Conservation (phyloP, 2,113 vertebrate genomes). For the Callorhinus ursinus region DNA sequence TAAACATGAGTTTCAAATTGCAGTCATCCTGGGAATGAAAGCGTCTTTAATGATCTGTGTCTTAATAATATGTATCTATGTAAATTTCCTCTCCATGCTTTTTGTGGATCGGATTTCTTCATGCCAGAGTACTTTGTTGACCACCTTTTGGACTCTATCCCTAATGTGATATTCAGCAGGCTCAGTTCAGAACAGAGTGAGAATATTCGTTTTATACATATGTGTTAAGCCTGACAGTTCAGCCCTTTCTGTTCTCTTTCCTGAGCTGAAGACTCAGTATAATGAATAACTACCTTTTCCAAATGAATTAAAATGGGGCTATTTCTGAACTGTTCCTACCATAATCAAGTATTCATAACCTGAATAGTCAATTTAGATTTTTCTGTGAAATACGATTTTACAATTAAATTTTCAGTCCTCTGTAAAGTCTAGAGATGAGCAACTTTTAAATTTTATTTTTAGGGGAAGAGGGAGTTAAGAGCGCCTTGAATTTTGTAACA, state of each 20-base stretch:
- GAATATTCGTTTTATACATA: neutral
- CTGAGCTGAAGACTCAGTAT: neutral
- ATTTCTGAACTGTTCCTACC: constrained; percentile 41
- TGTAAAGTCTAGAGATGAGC: neutral
- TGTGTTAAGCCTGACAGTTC: neutral
- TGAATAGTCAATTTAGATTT: constrained; percentile 63
- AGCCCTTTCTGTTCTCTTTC: constrained; percentile 17
- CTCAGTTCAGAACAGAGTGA: neutral
- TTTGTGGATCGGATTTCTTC: constrained; percentile 25
- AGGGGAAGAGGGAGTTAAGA: constrained; percentile 5
- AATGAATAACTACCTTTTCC: constrained; percentile 52
- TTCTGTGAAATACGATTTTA: constrained; percentile 67
- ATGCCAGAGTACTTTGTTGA: neutral
- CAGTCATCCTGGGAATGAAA: constrained; percentile 59
- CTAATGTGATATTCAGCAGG: neutral
- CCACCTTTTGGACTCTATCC: neutral
- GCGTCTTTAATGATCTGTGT: neutral
- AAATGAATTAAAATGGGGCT: constrained; percentile 38
- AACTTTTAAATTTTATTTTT: constrained; percentile 40
- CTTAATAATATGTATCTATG: neutral
- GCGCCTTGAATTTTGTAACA: constrained; percentile 31
- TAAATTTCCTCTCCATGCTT: neutral
- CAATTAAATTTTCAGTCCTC: constrained; percentile 31
- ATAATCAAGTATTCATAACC: constrained; percentile 58
- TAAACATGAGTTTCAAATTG: constrained; percentile 30